Percentiles rank a stretch among this genome's conserved stretches.
Evolutionary conservation across 2,797 vertebrate genomes (phyloP).

Genomic region (Presbytis comata): DNA sequence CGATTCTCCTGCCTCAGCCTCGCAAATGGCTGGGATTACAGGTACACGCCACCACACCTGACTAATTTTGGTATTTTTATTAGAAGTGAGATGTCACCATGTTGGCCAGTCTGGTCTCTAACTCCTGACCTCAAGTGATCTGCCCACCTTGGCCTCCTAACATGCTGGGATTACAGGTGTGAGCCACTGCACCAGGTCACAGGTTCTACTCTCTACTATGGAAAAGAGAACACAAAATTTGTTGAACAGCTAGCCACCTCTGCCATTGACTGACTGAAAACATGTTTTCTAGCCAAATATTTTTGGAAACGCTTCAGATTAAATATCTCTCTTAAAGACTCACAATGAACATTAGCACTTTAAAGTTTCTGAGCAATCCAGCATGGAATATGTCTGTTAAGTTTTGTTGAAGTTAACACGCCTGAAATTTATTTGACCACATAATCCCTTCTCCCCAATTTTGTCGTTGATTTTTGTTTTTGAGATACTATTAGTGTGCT

Average conservation of each 20-base stretch:
- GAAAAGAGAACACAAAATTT: background rate
- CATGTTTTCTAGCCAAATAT: background rate
- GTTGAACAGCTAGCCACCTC: background rate
- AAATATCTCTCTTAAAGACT: background rate
- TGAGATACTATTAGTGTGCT: background rate
- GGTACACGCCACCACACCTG: background rate
- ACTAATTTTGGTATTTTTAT: background rate
- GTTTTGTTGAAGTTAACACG: background rate
- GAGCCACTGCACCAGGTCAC: background rate
- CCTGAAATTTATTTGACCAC: background rate
- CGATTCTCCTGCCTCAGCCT: background rate
- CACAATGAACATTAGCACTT: background rate
- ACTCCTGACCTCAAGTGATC: background rate
- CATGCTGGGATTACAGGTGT: background rate
- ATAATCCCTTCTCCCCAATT: background rate
- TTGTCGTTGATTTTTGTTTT: background rate
- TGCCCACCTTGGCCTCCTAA: background rate
- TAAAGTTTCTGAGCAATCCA: background rate
- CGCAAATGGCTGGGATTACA: background rate
- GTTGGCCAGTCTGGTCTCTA: background rate
- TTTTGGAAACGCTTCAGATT: background rate
- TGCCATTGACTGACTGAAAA: background rate
- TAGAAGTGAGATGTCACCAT: background rate
- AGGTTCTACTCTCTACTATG: background rate
- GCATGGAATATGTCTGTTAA: background rate